Conservation (phyloP, 2,113 vertebrate genomes). For the Poeciliopsis turrubarensis region DNA sequence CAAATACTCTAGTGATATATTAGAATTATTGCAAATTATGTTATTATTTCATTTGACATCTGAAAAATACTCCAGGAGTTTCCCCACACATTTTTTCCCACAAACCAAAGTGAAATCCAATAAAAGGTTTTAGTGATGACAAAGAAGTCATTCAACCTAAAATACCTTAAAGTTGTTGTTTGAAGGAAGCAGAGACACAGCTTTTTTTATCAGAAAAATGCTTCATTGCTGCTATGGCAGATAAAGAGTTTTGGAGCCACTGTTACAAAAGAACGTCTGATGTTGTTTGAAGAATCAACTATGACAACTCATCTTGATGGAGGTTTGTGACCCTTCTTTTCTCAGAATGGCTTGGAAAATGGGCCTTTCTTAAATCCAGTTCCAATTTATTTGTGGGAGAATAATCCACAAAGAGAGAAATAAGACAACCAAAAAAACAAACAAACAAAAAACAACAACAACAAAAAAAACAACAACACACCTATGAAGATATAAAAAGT, state of each 20-base stretch:
- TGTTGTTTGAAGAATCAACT: neutral
- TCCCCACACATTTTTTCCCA: neutral
- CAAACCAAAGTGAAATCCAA: neutral
- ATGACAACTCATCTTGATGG: neutral
- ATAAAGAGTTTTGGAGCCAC: neutral
- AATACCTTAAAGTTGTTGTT: too few species aligned
- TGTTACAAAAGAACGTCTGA: neutral
- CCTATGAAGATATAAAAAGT: neutral
- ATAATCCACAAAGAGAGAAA: neutral
- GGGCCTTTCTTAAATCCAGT: neutral
- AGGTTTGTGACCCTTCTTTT: neutral
- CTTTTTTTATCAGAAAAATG: neutral
- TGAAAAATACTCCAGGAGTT: neutral
- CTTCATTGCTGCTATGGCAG: neutral
- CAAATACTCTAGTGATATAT: too few species aligned
- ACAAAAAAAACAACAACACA: too few species aligned
- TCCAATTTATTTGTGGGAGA: neutral
- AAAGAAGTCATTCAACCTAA: too few species aligned
- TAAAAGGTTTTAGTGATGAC: too few species aligned
- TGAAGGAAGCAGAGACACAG: too few species aligned
- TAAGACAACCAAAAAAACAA: neutral
- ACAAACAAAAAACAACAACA: too few species aligned
- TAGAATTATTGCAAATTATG: too few species aligned
- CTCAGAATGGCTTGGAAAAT: neutral
- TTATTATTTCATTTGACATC: too few species aligned